These are phyloP conservation scores for Pristionchus japonicus DNA, from an alignment of 2,888 invertebrate genomes.

Conservation along the genomic window DNA sequence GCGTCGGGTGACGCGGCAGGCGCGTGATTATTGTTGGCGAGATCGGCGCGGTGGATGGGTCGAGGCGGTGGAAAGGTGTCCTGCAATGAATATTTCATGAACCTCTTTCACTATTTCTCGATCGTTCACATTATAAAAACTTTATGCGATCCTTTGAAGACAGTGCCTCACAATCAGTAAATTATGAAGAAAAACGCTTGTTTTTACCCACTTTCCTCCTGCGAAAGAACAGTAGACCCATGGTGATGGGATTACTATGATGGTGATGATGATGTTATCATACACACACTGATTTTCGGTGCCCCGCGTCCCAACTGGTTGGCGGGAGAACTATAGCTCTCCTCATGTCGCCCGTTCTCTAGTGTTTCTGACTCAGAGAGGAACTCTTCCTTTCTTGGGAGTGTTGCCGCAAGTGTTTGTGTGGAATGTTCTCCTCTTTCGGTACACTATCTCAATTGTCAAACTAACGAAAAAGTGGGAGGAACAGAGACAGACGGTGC, in stretches of 20 bases:
- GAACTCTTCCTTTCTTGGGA: too few species aligned
- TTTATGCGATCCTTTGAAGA: too few species aligned
- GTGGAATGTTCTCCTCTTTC: not conserved
- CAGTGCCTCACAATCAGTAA: too few species aligned
- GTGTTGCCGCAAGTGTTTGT: not conserved
- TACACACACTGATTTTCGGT: not conserved
- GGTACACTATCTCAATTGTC: not conserved
- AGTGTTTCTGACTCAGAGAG: too few species aligned
- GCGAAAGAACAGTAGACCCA: not conserved
- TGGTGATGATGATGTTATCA: not conserved
- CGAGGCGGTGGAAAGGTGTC: not conserved
- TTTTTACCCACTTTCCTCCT: constrained; percentile 15
- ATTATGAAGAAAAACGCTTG: not conserved
- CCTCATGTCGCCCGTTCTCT: too few species aligned
- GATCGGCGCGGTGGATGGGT: not conserved
- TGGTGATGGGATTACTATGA: not conserved
- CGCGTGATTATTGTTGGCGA: constrained; percentile 34
- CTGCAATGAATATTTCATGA: not conserved
- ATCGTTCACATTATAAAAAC: not conserved
- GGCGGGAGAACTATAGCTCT: not conserved
- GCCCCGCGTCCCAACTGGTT: not conserved
- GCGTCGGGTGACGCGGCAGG: not conserved
- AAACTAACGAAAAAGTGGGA: not conserved
- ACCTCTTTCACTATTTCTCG: not conserved
- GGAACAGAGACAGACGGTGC: not conserved